Conservation (phyloP, 2,113 vertebrate species). For the Otis tarda region DNA sequence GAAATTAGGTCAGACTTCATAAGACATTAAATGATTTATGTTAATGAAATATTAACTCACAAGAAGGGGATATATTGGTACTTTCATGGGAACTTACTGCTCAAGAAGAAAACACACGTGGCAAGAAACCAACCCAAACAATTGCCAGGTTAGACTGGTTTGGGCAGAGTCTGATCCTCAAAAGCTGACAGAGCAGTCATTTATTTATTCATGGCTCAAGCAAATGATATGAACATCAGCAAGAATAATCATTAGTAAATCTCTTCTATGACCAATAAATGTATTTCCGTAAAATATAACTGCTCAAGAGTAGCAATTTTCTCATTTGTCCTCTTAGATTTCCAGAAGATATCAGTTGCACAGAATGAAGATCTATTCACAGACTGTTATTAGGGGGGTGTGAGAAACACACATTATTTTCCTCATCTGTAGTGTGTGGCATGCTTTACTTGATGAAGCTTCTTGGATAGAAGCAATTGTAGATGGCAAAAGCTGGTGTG, state of each 20-base stretch:
- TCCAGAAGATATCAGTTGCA: background rate
- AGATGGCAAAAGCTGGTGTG: background rate
- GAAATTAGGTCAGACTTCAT: background rate
- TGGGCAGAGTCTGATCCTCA: background rate
- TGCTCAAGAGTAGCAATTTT: background rate
- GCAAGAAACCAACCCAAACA: constrained; percentile 41
- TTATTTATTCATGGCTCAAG: background rate
- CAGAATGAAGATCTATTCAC: background rate
- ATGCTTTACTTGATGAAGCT: background rate
- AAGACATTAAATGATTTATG: background rate
- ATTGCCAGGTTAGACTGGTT: constrained; percentile 30
- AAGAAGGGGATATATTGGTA: background rate
- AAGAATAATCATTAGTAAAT: background rate
- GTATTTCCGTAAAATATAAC: background rate
- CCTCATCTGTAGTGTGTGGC: background rate
- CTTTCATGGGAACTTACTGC: constrained; percentile 33
- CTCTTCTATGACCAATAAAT: background rate
- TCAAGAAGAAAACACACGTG: background rate
- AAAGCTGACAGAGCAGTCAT: background rate
- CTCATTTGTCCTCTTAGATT: background rate
- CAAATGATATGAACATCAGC: background rate
- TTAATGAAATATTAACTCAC: background rate
- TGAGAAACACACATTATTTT: background rate
- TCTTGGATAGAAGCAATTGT: background rate
- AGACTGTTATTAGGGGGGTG: background rate